Conservation (phyloP, 2,113 vertebrate genomes). For the Leptocoma aspasia region DNA sequence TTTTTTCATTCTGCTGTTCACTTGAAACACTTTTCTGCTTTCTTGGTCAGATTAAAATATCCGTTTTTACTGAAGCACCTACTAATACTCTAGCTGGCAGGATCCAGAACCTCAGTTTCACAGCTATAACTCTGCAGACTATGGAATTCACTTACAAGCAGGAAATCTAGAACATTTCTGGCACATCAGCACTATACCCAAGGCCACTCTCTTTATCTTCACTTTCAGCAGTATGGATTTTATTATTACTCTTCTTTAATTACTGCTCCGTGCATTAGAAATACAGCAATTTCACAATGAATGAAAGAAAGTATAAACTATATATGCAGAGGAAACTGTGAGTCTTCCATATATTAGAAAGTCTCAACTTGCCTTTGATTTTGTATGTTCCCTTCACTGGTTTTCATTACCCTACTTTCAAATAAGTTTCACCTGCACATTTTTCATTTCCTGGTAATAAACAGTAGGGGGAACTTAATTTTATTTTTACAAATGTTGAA, state of each 20-base stretch:
- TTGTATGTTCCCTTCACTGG: background rate
- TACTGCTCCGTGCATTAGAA: background rate
- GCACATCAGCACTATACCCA: background rate
- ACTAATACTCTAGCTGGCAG: background rate
- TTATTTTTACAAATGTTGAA: slow-evolving; percentile 26
- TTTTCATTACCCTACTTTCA: slow-evolving; percentile 12
- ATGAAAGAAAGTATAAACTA: background rate
- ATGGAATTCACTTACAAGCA: background rate
- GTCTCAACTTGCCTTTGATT: background rate
- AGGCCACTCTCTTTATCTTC: background rate
- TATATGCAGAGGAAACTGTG: background rate
- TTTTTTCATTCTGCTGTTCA: background rate
- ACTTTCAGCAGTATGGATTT: background rate
- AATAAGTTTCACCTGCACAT: background rate
- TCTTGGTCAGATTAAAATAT: background rate
- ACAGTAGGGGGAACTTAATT: background rate
- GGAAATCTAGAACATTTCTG: background rate
- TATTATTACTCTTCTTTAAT: background rate
- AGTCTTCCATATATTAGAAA: background rate
- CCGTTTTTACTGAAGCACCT: background rate
- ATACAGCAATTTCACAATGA: background rate
- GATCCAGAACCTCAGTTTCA: background rate
- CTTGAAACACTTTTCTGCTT: background rate
- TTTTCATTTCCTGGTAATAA: slow-evolving; percentile 28
- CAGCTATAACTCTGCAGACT: background rate